phyloP scores from a whole-genome alignment of 2,113 vertebrate species.

The Geothlypis trichas region DNA sequence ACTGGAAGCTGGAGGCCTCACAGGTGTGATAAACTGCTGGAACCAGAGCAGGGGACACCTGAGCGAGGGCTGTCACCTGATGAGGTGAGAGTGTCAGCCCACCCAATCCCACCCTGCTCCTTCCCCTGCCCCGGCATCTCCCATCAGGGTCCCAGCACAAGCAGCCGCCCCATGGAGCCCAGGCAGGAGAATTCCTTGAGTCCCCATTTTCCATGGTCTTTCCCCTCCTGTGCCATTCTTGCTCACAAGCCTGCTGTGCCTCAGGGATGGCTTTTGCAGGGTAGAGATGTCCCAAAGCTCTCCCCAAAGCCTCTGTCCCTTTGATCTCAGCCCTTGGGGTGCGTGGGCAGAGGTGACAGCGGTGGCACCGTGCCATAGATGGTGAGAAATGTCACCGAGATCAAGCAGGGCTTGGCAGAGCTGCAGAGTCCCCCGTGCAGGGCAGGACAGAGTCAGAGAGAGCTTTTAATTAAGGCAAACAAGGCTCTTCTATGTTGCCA shows the following conservation, averaged over 20 bases:
- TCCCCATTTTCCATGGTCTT: too few relatives aligned
- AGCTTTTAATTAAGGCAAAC: background rate
- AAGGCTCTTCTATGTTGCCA: background rate
- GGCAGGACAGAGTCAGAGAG: background rate
- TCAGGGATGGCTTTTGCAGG: background rate
- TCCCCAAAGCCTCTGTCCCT: background rate
- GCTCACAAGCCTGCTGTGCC: background rate
- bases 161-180: accelerated
- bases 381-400: background rate
- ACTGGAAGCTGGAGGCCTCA: conserved; percentile 94
- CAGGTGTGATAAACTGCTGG: conserved; percentile 92
- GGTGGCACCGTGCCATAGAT: background rate
- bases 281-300: background rate
- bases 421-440: accelerated
- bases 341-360: background rate
- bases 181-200: background rate
- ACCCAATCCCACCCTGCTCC: accelerated
- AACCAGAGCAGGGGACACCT: background rate
- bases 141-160: accelerated
- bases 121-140: accelerated
- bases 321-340: background rate
- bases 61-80: background rate
- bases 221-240: accelerated
- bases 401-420: background rate
- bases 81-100: accelerated